Conservation (phyloP, 2,797 vertebrate genomes). For the Eupleurogrammus muticus region DNA sequence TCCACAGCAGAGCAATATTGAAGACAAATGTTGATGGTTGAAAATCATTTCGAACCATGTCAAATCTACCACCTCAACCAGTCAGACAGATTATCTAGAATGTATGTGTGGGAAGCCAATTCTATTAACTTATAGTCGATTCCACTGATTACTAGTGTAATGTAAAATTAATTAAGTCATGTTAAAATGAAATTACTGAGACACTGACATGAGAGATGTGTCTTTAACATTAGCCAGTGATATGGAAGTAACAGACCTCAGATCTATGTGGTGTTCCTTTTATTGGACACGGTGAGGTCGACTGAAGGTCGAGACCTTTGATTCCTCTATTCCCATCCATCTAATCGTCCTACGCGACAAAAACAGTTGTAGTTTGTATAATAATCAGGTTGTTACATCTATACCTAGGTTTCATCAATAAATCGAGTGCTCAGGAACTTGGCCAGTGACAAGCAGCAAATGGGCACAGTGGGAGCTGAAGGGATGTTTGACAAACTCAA, state of each 20-base stretch:
- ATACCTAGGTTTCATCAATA: constrained; percentile 96
- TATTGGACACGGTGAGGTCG: neutral
- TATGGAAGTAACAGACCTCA: neutral
- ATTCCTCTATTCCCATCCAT: neutral
- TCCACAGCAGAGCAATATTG: neutral
- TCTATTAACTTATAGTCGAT: neutral
- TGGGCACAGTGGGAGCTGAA: constrained; percentile 94
- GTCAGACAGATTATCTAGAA: neutral
- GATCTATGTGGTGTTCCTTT: neutral
- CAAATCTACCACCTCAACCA: neutral
- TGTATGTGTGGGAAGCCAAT: neutral
- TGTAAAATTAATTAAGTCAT: neutral
- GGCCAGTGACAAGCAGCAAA: constrained; percentile 98
- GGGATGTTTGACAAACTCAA: constrained; percentile 99
- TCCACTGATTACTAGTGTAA: neutral
- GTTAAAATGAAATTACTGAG: neutral
- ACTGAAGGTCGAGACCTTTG: neutral
- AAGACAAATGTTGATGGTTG: neutral
- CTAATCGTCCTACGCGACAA: neutral
- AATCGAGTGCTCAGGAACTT: constrained; percentile 99
- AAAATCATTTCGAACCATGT: neutral
- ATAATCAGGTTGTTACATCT: constrained; percentile 10
- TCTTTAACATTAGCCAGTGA: neutral
- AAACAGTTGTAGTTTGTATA: neutral
- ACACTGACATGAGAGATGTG: constrained; percentile 1